These are phyloP conservation scores for Tokudaia muenninki DNA, from an alignment of 2,797 vertebrate species.

Conservation along the genomic window DNA sequence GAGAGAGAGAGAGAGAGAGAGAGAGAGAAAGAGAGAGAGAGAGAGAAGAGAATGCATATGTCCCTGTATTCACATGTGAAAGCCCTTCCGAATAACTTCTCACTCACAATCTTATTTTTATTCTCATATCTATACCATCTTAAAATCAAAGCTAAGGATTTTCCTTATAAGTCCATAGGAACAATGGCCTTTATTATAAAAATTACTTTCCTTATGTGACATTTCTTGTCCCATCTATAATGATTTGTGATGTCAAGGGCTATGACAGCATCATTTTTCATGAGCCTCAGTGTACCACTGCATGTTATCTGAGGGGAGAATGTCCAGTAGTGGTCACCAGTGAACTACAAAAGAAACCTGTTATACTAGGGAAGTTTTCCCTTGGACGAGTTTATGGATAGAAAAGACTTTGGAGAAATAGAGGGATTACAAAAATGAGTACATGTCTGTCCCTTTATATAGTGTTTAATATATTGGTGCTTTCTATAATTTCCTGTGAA, in stretches of 20 bases:
- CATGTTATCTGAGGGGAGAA: constrained; percentile 49
- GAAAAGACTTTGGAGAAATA: constrained; percentile 16
- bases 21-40: too few relatives aligned
- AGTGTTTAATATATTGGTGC: background rate
- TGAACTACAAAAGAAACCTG: constrained; percentile 71
- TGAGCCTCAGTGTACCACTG: constrained; percentile 14
- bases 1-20: too few relatives aligned
- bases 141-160: constrained; percentile 40
- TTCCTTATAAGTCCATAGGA: constrained; percentile 18
- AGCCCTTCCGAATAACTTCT: constrained; percentile 59
- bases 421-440: background rate
- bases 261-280: constrained; percentile 35
- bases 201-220: constrained; percentile 60
- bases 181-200: constrained; percentile 35
- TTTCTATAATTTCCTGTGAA: background rate
- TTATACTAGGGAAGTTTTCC: constrained; percentile 15
- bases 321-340: constrained; percentile 80
- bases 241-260: background rate
- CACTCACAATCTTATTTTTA: constrained; percentile 61
- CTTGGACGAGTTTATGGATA: background rate
- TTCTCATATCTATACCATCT: constrained; percentile 19
- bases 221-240: constrained; percentile 48
- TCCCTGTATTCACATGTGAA: background rate
- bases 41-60: background rate
- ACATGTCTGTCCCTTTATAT: background rate